Percentiles rank a stretch among this genome's conserved stretches.
Conservation (phyloP, 1,140 invertebrate genomes). For the Apis laboriosa region DNA sequence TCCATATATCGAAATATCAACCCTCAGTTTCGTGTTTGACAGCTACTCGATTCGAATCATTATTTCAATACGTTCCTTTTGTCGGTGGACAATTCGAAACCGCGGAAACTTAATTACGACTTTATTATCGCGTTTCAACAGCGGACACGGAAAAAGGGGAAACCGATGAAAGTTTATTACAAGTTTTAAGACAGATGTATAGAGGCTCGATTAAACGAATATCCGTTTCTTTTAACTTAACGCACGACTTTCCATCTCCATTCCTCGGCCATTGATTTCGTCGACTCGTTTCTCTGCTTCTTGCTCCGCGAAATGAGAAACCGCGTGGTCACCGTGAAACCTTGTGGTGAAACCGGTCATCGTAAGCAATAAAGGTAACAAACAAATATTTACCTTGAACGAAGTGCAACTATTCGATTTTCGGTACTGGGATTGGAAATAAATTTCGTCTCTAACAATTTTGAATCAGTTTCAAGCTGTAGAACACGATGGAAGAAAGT, state of each 20-base stretch:
- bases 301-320: neutral
- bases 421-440: neutral
- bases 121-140: slow-evolving; percentile 13
- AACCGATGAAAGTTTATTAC: neutral
- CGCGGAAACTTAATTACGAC: slow-evolving; percentile 19
- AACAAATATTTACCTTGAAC: neutral
- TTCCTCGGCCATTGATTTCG: neutral
- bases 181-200: neutral
- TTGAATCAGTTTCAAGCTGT: neutral
- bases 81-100: neutral
- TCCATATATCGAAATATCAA: neutral
- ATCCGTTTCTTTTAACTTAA: neutral
- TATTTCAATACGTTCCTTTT: slow-evolving; percentile 16
- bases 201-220: slow-evolving; percentile 1
- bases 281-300: neutral
- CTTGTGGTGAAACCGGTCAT: neutral
- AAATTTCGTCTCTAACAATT: too few species aligned
- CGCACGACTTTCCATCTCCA: neutral
- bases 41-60: slow-evolving; percentile 25
- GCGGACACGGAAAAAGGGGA: too few species aligned
- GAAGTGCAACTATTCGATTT: neutral
- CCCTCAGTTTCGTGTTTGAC: neutral
- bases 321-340: neutral
- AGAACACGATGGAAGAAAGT: too few species aligned
- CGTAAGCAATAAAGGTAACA: neutral